A percentile compares a stretch with the other conserved stretches of the same genome.
Evolutionary conservation across 2,113 vertebrate genomes (phyloP).

Genomic region (Anoplopoma fimbria): DNA sequence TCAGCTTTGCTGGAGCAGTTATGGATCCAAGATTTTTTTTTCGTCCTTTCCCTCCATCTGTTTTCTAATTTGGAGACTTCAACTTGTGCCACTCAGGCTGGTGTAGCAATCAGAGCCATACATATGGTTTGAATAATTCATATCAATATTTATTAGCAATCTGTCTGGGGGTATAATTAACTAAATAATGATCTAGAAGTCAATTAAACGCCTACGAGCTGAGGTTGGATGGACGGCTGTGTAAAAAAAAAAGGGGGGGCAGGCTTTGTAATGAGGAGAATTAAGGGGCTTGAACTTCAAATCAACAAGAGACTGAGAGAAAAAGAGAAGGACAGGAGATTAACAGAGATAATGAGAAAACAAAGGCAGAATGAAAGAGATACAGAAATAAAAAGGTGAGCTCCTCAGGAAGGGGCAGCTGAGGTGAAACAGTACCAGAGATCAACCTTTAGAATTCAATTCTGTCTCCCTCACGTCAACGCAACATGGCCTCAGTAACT

Average conservation of each 20-base stretch:
- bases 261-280: slow-evolving; percentile 48
- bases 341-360: slow-evolving; percentile 29
- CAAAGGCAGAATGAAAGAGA: slow-evolving; percentile 21
- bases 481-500: slow-evolving; percentile 56
- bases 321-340: slow-evolving; percentile 6
- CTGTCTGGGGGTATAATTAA: slow-evolving; percentile 73
- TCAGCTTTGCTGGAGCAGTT: slow-evolving; percentile 53
- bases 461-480: slow-evolving; percentile 60
- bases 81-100: slow-evolving; percentile 50
- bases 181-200: slow-evolving; percentile 76
- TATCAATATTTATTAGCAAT: slow-evolving; percentile 80
- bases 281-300: slow-evolving; percentile 54
- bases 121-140: slow-evolving; percentile 74
- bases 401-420: background rate
- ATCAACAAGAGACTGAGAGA: slow-evolving; percentile 39
- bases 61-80: slow-evolving; percentile 41
- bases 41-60: background rate
- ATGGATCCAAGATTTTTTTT: slow-evolving; percentile 28
- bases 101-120: slow-evolving; percentile 69
- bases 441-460: slow-evolving; percentile 58
- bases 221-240: background rate
- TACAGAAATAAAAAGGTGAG: background rate
- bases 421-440: background rate
- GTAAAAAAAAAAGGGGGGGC: slow-evolving; percentile 5
- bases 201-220: slow-evolving; percentile 57